Evolutionary conservation across 35 echinoderm and acorn worm species (phyloP).

Genomic region (Eucidaris tribuloides): DNA sequence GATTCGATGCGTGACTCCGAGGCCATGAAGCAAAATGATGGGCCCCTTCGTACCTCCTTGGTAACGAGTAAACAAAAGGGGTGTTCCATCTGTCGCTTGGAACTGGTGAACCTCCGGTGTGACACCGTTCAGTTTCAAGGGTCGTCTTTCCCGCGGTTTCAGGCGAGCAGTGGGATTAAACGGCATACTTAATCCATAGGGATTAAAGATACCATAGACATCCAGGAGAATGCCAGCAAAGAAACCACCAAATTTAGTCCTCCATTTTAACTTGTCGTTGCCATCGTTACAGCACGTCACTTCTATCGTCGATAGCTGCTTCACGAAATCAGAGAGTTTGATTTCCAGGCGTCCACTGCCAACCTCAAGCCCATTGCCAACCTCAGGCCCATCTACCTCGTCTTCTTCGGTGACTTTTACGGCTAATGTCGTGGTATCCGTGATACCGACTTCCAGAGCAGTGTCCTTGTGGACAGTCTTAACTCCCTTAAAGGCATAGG

Average conservation of each 20-base stretch:
- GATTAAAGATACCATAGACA: conserved; percentile 2
- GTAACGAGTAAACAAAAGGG: conserved; percentile 44
- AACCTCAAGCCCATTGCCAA: conserved; percentile 13
- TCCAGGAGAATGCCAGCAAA: conserved; percentile 49
- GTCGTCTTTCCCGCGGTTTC: conserved; percentile 8
- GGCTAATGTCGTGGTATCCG: conserved; percentile 52
- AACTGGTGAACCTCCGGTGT: conserved; percentile 32
- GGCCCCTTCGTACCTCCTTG: conserved; percentile 51
- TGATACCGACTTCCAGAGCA: conserved; percentile 58
- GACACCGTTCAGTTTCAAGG: conserved; percentile 12
- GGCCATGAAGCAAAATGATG: conserved; percentile 49
- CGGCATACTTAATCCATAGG: not conserved
- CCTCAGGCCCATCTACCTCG: not conserved
- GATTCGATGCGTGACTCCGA: conserved; percentile 35
- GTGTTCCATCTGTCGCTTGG: conserved; percentile 36
- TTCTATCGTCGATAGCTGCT: conserved; percentile 62
- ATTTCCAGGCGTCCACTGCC: conserved; percentile 51
- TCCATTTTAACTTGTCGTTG: conserved; percentile 47
- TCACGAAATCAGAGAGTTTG: conserved; percentile 60
- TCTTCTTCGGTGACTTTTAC: conserved; percentile 37
- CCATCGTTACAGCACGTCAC: conserved; percentile 29
- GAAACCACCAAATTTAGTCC: conserved; percentile 49
- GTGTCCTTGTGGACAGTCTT: conserved; percentile 71
- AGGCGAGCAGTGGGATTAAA: conserved; percentile 19
- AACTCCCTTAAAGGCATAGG: conserved; percentile 46